Conservation (phyloP, 2,113 vertebrate species). For the Daphoenositta chrysoptera region DNA sequence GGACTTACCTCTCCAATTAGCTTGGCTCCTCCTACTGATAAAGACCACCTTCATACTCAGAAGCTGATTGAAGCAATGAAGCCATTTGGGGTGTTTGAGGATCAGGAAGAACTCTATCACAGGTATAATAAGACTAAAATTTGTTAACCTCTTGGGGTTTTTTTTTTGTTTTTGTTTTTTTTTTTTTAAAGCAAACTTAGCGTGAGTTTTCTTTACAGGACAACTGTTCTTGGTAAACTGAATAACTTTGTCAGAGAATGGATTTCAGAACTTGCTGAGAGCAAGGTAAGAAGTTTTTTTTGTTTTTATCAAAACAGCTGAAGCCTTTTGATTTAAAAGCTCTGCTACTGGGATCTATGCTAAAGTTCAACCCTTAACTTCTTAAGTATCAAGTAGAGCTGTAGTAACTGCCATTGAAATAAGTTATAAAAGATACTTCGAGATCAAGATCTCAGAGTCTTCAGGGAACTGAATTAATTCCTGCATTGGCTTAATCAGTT, state of each 20-base stretch:
- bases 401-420: background rate
- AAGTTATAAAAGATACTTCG: background rate
- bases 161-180: background rate
- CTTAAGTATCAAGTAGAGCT: background rate
- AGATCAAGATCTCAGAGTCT: background rate
- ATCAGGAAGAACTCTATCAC: slow-evolving; percentile 89
- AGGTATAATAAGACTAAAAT: slow-evolving; percentile 74
- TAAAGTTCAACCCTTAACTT: background rate
- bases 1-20: slow-evolving; percentile 95
- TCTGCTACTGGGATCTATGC: background rate
- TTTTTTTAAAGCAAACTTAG: background rate
- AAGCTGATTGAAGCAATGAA: slow-evolving; percentile 92
- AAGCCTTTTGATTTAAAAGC: background rate
- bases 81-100: slow-evolving; percentile 95
- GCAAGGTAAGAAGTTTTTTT: slow-evolving; percentile 79
- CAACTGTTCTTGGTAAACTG: slow-evolving; percentile 85
- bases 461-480: background rate
- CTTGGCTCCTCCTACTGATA: slow-evolving; percentile 84
- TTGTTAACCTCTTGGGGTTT: background rate
- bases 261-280: slow-evolving; percentile 91
- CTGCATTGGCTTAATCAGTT: background rate
- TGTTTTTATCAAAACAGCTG: background rate
- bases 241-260: slow-evolving; percentile 94
- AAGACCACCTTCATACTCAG: slow-evolving; percentile 87
- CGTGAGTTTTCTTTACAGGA: slow-evolving; percentile 70